Conservation (phyloP, 2,797 vertebrate genomes). For the Diglossa cyanea region DNA sequence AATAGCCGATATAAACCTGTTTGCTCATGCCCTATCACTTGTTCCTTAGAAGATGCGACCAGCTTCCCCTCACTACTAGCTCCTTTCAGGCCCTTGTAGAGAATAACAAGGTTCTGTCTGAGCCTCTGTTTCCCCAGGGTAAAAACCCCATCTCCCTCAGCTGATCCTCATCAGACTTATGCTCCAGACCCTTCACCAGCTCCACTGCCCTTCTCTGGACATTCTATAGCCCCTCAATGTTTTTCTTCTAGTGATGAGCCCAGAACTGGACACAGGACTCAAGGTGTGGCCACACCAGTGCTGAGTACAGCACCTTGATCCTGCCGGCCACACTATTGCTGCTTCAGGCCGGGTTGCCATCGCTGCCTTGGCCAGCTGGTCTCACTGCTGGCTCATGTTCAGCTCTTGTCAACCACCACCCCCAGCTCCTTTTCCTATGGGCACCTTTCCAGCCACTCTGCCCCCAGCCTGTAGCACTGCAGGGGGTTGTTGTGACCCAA, state of each 20-base stretch:
- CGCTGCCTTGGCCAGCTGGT: neutral
- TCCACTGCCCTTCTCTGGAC: neutral
- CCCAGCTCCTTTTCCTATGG: neutral
- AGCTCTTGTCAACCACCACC: neutral
- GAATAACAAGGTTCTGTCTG: neutral
- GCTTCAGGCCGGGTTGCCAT: accelerated
- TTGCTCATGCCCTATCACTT: neutral
- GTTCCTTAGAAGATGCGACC: neutral
- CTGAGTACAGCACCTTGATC: neutral
- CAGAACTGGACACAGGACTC: neutral
- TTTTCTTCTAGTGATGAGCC: neutral
- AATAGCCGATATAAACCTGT: neutral
- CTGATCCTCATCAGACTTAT: neutral
- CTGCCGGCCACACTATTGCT: no score
- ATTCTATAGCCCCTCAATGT: accelerated
- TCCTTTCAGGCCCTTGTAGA: neutral
- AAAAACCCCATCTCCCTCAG: neutral
- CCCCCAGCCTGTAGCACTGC: neutral
- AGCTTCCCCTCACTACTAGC: neutral
- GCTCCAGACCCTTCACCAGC: neutral
- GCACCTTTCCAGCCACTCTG: neutral
- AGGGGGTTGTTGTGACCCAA: neutral
- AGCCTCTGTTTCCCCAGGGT: neutral
- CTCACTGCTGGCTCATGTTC: neutral
- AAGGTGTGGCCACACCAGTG: no score